Evolutionary conservation across 23 tunicate species (phyloP).

Genomic region (Styela plicata): DNA sequence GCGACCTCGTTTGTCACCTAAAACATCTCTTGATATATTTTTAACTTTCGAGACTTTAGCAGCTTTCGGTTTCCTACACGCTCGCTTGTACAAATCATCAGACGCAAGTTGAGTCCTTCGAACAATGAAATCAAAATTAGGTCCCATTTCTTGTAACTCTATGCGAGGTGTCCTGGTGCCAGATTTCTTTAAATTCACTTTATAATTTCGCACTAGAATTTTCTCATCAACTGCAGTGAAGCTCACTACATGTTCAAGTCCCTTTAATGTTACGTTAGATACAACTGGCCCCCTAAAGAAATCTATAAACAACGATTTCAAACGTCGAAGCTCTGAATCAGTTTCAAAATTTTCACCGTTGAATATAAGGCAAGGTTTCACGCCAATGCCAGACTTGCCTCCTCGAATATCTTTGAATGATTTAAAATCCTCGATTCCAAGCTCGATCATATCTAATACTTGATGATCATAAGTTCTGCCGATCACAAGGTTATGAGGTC

Average conservation of each 20-base stretch:
- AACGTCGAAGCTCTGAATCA: constrained; percentile 61
- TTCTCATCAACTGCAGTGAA: constrained; percentile 69
- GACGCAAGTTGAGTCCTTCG: constrained; percentile 79
- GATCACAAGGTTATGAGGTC: constrained; percentile 91
- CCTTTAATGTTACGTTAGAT: constrained; percentile 42
- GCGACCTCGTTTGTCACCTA: constrained; percentile 83
- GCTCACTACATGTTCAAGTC: constrained; percentile 88
- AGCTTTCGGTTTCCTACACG: constrained; percentile 81
- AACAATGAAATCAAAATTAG: constrained; percentile 76
- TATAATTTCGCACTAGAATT: constrained; percentile 63
- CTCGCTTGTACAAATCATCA: constrained; percentile 55
- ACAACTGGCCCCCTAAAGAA: constrained; percentile 95
- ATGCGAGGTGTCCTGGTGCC: constrained; percentile 84
- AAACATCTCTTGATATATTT: constrained; percentile 61
- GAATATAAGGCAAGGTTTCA: constrained; percentile 85
- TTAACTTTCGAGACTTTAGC: constrained; percentile 68
- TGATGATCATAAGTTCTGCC: constrained; percentile 76
- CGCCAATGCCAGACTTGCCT: constrained; percentile 45
- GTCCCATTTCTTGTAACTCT: constrained; percentile 91
- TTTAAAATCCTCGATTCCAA: constrained; percentile 73
- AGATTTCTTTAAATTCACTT: constrained; percentile 73
- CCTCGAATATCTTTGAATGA: constrained; percentile 23
- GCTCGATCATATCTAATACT: constrained; percentile 91
- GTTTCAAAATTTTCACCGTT: constrained; percentile 75
- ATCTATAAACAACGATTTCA: constrained; percentile 73